These are phyloP conservation scores for Nerophis ophidion DNA, from an alignment of 2,113 vertebrate species.

Conservation along the genomic window DNA sequence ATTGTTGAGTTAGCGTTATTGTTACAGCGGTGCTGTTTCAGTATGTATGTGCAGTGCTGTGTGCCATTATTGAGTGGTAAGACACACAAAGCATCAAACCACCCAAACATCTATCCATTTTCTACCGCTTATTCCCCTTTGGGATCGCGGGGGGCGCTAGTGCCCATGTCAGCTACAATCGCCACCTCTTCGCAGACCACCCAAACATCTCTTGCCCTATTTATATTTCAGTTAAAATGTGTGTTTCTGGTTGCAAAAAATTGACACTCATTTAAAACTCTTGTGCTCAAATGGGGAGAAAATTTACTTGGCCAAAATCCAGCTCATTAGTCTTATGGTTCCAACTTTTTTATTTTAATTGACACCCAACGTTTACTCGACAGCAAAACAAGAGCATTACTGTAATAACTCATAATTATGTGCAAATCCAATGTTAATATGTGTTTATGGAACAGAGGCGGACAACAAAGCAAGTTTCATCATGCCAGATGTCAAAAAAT, in stretches of 20 bases:
- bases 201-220: conserved; percentile 15
- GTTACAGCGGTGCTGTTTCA: too few relatives aligned
- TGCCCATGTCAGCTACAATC: too few relatives aligned
- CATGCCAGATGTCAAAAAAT: conserved; percentile 47
- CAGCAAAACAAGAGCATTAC: conserved; percentile 55
- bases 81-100: too few relatives aligned
- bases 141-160: too few relatives aligned
- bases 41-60: too few relatives aligned
- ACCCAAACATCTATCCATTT: background rate
- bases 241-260: conserved; percentile 67
- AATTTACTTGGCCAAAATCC: conserved; percentile 58
- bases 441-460: conserved; percentile 45
- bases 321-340: conserved; percentile 64
- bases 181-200: too few relatives aligned
- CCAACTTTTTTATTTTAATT: conserved; percentile 54
- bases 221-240: conserved; percentile 61
- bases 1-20: too few relatives aligned
- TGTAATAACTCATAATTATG: conserved; percentile 63
- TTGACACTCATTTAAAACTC: conserved; percentile 64
- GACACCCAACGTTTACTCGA: conserved; percentile 55
- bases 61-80: too few relatives aligned
- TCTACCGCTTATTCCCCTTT: too few relatives aligned
- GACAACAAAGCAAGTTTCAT: conserved; percentile 33
- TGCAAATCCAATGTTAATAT: conserved; percentile 51
- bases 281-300: conserved; percentile 48